Conservation (phyloP, 2,797 vertebrate species). For the Enoplosus armatus region DNA sequence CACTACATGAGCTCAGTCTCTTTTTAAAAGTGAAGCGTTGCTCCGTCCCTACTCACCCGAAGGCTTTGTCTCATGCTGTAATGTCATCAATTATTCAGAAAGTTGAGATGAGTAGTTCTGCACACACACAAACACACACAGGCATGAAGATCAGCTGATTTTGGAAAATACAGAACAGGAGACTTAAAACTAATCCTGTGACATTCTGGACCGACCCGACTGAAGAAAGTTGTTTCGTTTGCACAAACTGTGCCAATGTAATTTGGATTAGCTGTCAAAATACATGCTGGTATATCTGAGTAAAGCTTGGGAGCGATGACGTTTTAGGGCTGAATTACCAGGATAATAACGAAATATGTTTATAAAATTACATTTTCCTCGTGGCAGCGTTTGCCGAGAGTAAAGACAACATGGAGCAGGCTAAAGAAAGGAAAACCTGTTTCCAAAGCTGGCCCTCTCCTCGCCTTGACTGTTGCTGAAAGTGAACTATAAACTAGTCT, state of each 20-base stretch:
- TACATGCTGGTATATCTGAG: too few relatives aligned
- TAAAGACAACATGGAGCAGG: too few relatives aligned
- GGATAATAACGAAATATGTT: too few relatives aligned
- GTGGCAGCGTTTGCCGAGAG: too few relatives aligned
- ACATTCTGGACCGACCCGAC: too few relatives aligned
- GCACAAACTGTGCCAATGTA: not conserved
- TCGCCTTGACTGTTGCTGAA: too few relatives aligned
- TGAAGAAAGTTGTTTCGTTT: not conserved
- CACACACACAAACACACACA: not conserved
- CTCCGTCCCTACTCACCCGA: not conserved
- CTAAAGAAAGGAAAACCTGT: too few relatives aligned
- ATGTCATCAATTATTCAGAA: slow-evolving; percentile 47
- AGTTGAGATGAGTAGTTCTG: slow-evolving; percentile 7
- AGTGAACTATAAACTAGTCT: too few relatives aligned
- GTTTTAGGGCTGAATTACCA: not conserved
- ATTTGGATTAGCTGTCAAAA: not conserved
- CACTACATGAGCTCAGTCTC: not conserved
- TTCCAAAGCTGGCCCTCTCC: too few relatives aligned
- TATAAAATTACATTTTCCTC: too few relatives aligned
- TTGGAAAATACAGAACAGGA: not conserved
- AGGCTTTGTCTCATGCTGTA: slow-evolving; percentile 25
- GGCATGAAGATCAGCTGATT: not conserved
- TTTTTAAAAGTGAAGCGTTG: slow-evolving; percentile 6
- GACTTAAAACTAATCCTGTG: not conserved
- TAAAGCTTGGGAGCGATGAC: not conserved